Evolutionary conservation across 2,113 vertebrate genomes (phyloP), one percentile per base, ranked within the genome.

Genomic region (Apodemus speciosus): DNA sequence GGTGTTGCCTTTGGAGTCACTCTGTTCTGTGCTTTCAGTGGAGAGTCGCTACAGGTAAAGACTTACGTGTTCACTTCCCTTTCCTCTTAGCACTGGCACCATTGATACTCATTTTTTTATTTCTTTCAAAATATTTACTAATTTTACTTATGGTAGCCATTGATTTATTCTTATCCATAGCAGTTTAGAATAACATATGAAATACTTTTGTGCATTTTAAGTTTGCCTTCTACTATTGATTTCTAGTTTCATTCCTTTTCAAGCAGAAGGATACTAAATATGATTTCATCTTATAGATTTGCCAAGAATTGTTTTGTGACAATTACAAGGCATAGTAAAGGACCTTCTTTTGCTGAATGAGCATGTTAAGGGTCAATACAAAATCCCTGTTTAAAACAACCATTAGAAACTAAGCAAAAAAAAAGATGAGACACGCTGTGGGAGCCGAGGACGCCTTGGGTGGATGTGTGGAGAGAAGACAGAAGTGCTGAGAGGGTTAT

Each of bases 201-300:
- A 20, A 66, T 3, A 23, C 32, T 46, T 79, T 53, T 85, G n/a
- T 85, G 3, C 5, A 64, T 53, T 85, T 79, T 53, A 88, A 32
- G 43, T n/a, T 92, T 85, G 76, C 64, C n/a, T 85, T 56, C 43
- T 30, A 38, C 30, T 88, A 21, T 43, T 89, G 35, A 71, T 71
- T 77, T 95, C 27, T 56, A 58, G 35, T 71, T 92, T 83, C 38
- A 79, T 53, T 92, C 15, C 58, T 35, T 72, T 95, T 85, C 79
- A 43, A 66, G n/a, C 25, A 23, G 56, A 85, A 92, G 38, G 20
- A 85, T 72, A 58, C 23, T 89, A 56, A 32, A 18, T 72, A 56
- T 49, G 16, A 89, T 85, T 79, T 85, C 21, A 40, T n/a, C 73
- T 62, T 62, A 62, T n/a, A 84, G 38, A 49, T 62, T 62, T 43